Conservation (phyloP, 23 tunicate species). For the Halocynthia aurantium region DNA sequence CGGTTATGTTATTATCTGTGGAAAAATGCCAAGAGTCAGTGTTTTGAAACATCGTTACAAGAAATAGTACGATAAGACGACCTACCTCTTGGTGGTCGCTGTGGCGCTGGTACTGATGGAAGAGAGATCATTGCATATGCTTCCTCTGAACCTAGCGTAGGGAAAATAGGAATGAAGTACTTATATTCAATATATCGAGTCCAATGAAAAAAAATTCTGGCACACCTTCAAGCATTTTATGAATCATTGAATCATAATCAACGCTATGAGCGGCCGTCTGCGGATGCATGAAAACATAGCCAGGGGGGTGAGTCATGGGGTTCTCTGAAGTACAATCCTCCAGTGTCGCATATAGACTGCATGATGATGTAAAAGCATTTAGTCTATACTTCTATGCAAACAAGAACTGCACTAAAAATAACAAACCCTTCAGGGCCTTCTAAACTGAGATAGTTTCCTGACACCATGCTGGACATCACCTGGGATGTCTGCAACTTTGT, state of each 20-base stretch:
- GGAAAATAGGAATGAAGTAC: not conserved
- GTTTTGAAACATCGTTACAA: too few relatives aligned
- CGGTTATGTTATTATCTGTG: too few relatives aligned
- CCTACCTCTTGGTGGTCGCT: slow-evolving; percentile 1
- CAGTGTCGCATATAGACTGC: not conserved
- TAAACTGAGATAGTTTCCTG: slow-evolving; percentile 49
- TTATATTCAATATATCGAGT: too few relatives aligned
- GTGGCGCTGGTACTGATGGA: slow-evolving; percentile 8
- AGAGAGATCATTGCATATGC: not conserved
- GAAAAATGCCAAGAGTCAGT: too few relatives aligned
- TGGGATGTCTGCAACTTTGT: slow-evolving; percentile 44
- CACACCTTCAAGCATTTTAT: slow-evolving; percentile 5
- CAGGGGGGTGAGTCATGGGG: not conserved
- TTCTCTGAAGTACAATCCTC: not conserved
- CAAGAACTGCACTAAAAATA: not conserved
- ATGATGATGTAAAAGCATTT: not conserved
- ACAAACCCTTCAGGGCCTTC: slow-evolving; percentile 50
- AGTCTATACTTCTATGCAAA: not conserved
- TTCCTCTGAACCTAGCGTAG: too few relatives aligned
- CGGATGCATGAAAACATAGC: slow-evolving; percentile 21
- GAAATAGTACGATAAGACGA: not conserved
- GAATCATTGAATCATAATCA: slow-evolving; percentile 5
- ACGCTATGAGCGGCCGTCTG: not conserved
- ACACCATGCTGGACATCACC: slow-evolving; percentile 74
- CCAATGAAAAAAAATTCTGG: not conserved